Conservation (phyloP, 2,797 vertebrate species). For the Phataginus tricuspis region DNA sequence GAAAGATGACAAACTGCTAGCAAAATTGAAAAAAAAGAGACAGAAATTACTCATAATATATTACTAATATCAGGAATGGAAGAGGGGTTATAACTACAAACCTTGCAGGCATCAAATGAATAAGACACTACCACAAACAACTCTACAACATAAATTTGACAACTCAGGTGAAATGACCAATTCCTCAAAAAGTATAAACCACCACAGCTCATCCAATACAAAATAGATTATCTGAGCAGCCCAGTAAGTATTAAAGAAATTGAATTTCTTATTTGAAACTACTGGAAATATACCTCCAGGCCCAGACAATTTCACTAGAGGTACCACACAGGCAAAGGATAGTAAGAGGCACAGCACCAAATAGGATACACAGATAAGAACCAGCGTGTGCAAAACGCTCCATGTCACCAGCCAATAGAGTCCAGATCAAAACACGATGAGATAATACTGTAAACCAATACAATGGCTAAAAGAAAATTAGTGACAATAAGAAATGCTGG, state of each 20-base stretch:
- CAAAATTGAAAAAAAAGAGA: neutral
- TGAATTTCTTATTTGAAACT: slow-evolving; percentile 10
- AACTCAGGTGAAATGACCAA: neutral
- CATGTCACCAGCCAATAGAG: neutral
- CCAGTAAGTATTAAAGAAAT: neutral
- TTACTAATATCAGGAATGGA: neutral
- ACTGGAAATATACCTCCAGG: neutral
- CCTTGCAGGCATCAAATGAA: neutral
- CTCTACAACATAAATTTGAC: neutral
- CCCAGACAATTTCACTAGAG: neutral
- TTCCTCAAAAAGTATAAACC: neutral
- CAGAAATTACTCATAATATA: neutral
- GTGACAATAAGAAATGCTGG: neutral
- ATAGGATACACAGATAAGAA: neutral
- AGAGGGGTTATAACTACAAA: neutral
- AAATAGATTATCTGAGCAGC: neutral
- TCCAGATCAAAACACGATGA: neutral
- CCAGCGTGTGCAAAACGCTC: neutral
- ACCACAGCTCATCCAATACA: neutral
- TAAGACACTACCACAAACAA: neutral
- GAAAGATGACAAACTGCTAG: neutral
- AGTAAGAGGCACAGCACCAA: neutral
- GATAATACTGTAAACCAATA: neutral
- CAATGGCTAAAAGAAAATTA: neutral
- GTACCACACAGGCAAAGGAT: neutral